Percentiles rank a stretch among this genome's conserved stretches.
phyloP scores from a whole-genome alignment of 2,888 invertebrate genomes.

The Anoplius nigerrimus region DNA sequence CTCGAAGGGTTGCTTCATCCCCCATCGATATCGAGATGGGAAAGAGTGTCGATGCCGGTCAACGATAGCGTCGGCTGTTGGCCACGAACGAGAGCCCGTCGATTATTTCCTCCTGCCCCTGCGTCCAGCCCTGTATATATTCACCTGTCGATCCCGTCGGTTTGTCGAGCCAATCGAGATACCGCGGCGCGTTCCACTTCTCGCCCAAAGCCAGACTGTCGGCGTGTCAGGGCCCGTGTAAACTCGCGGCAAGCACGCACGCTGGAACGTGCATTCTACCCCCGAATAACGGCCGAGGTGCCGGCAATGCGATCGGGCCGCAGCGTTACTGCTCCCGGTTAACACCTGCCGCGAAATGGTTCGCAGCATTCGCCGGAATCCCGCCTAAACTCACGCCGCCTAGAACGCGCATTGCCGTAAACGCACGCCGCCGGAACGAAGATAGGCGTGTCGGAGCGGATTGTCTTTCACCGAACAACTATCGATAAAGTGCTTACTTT shows the following conservation, averaged over 20 bases:
- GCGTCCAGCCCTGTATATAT: constrained; percentile 53
- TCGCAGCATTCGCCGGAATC: no score
- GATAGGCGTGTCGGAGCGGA: no score
- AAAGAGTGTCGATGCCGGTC: constrained; percentile 40
- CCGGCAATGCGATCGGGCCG: constrained; percentile 3
- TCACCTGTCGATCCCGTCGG: constrained; percentile 60
- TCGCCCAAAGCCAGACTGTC: constrained; percentile 39
- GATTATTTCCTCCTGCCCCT: constrained; percentile 56
- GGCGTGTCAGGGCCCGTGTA: constrained; percentile 29
- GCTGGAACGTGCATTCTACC: constrained; percentile 3
- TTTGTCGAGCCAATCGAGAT: constrained; percentile 46
- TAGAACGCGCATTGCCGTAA: no score
- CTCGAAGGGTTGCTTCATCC: no score
- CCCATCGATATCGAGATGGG: constrained; percentile 18
- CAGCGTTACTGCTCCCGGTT: neutral
- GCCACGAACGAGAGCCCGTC: constrained; percentile 52
- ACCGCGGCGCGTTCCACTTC: constrained; percentile 49
- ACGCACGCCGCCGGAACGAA: no score
- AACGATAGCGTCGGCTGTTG: constrained; percentile 44
- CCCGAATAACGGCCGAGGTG: constrained; percentile 10
- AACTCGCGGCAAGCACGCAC: constrained; percentile 23
- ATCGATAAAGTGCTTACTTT: no score
- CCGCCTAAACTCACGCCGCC: no score
- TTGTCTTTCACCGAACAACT: no score
- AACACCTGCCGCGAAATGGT: no score